phyloP scores from a whole-genome alignment of 64 coral and sea anemone genomes.

The Pocillopora damicornis region DNA sequence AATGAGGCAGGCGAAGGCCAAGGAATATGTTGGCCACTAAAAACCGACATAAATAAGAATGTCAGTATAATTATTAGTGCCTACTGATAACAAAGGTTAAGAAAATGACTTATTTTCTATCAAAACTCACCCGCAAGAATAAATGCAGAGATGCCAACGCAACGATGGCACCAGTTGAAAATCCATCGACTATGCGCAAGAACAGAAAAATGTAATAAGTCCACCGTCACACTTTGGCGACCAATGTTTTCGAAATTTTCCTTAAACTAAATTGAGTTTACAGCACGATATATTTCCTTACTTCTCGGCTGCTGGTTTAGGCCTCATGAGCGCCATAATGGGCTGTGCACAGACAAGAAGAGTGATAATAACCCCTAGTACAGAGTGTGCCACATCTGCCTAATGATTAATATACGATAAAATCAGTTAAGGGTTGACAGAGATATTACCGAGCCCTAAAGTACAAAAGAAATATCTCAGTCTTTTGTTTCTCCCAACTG shows the following conservation, averaged over 20 bases:
- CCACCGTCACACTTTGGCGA: too few relatives aligned
- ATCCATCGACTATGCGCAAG: constrained; percentile 30
- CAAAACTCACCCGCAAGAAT: constrained; percentile 19
- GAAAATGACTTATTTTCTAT: not conserved
- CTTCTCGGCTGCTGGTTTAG: constrained; percentile 33
- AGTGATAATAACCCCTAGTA: constrained; percentile 54
- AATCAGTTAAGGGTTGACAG: not conserved
- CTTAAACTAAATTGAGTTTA: too few relatives aligned
- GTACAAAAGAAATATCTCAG: too few relatives aligned
- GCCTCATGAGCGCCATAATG: constrained; percentile 56
- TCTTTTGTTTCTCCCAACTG: too few relatives aligned
- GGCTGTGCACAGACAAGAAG: constrained; percentile 46
- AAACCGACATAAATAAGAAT: not conserved
- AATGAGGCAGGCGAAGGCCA: constrained; percentile 9
- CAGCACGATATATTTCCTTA: not conserved
- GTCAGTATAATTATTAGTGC: not conserved
- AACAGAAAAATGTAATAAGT: not conserved
- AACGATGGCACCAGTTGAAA: constrained; percentile 62
- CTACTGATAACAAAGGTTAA: not conserved
- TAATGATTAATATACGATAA: not conserved
- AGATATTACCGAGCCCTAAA: too few relatives aligned
- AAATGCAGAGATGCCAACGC: constrained; percentile 42
- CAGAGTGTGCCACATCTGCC: constrained; percentile 38
- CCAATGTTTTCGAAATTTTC: too few relatives aligned
- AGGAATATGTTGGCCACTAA: constrained; percentile 12